These are phyloP conservation scores for Planiliza haematocheilus DNA, from an alignment of 2,113 vertebrate genomes.

Conservation along the genomic window DNA sequence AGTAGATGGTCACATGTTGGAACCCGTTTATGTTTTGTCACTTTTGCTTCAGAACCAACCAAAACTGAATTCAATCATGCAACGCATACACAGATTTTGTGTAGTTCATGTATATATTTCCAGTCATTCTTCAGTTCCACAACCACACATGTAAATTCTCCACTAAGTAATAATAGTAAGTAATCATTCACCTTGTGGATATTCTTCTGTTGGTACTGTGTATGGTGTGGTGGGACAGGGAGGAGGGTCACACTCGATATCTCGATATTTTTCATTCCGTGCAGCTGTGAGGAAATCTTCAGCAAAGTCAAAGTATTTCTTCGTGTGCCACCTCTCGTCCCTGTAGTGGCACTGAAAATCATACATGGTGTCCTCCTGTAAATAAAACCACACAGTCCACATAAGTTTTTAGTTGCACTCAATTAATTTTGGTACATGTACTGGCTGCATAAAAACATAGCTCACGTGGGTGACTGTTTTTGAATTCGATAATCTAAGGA, in stretches of 20 bases:
- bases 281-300: constrained; percentile 78
- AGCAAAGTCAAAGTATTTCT: constrained; percentile 81
- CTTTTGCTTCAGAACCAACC: too few species aligned
- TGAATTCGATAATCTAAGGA: neutral
- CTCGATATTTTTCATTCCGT: constrained; percentile 59
- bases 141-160: too few species aligned
- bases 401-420: neutral
- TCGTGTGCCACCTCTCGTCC: constrained; percentile 78
- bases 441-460: neutral
- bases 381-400: constrained; percentile 3
- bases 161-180: too few species aligned
- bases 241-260: constrained; percentile 79
- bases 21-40: too few species aligned
- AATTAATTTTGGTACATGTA: neutral
- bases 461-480: neutral
- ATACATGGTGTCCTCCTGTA: constrained; percentile 76
- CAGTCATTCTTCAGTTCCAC: too few species aligned
- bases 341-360: constrained; percentile 84
- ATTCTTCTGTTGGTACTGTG: constrained; percentile 19
- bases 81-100: too few species aligned
- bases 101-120: too few species aligned
- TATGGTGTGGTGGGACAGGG: constrained; percentile 76
- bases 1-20: too few species aligned
- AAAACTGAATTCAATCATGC: too few species aligned
- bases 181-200: constrained; percentile 48